Conservation (phyloP, 2,888 invertebrate species). For the Cheilosia soror region DNA sequence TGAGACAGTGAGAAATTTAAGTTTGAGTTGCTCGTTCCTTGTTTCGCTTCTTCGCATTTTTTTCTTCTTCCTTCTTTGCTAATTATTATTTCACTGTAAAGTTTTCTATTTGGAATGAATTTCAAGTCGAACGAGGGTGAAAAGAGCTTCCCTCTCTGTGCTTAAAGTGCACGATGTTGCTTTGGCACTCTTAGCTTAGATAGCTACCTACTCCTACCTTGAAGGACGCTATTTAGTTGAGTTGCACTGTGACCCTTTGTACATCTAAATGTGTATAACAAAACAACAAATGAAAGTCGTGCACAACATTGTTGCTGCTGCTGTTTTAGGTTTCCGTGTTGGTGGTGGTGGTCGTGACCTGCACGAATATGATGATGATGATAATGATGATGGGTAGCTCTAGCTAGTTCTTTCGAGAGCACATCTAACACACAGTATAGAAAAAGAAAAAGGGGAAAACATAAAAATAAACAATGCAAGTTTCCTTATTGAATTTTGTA, state of each 20-base stretch:
- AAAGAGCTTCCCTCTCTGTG: conserved; percentile 1
- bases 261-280: neutral
- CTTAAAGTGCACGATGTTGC: conserved; percentile 43
- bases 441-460: neutral
- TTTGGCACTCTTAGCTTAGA: conserved; percentile 24
- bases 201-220: conserved; percentile 24
- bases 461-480: conserved; percentile 12
- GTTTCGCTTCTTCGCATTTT: neutral
- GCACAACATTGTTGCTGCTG: conserved; percentile 31
- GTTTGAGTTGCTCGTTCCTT: neutral
- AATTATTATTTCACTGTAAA: conserved; percentile 56
- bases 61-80: conserved; percentile 2
- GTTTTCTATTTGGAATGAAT: conserved; percentile 37
- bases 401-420: conserved; percentile 3
- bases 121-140: neutral
- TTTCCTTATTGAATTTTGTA: conserved; percentile 56
- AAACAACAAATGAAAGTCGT: conserved; percentile 19
- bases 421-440: neutral
- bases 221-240: conserved; percentile 35
- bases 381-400: conserved; percentile 44
- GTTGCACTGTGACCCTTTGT: conserved; percentile 11
- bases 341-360: conserved; percentile 24
- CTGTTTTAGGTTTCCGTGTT: conserved; percentile 12
- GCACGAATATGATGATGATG: conserved; percentile 22
- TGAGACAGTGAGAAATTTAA: conserved; percentile 18